Evolutionary conservation across 92 coral and sea anemone genomes (phyloP).

Genomic region (Metridium senile): DNA sequence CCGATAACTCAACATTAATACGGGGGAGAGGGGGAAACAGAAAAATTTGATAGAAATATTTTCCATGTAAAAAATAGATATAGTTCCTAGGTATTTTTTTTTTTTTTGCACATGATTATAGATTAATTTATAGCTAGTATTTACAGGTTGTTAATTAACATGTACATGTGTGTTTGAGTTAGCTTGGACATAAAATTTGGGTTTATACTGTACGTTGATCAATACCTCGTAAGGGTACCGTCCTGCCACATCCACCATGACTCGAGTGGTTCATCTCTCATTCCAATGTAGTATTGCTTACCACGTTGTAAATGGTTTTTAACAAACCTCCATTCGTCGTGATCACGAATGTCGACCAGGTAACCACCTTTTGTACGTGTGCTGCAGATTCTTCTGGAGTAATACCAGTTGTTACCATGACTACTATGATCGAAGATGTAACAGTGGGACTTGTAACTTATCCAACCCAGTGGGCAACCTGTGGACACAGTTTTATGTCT

Average conservation of each 20-base stretch:
- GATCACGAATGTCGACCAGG: slow-evolving; percentile 24
- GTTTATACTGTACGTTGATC: not conserved
- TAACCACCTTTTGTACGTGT: slow-evolving; percentile 15
- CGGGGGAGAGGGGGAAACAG: too few relatives aligned
- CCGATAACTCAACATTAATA: too few relatives aligned
- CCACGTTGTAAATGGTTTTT: slow-evolving; percentile 15
- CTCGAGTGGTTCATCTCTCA: slow-evolving; percentile 19
- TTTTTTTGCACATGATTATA: too few relatives aligned
- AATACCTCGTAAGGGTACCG: not conserved
- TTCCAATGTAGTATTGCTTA: slow-evolving; percentile 27
- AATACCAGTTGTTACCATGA: slow-evolving; percentile 18
- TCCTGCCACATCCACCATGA: slow-evolving; percentile 34
- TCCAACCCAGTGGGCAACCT: slow-evolving; percentile 24
- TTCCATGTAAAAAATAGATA: too few relatives aligned
- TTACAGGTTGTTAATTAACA: too few relatives aligned
- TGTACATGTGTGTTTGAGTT: too few relatives aligned
- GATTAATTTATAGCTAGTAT: too few relatives aligned
- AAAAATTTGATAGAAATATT: too few relatives aligned
- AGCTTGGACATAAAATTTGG: too few relatives aligned
- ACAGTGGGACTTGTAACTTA: slow-evolving; percentile 21
- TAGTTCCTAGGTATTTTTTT: too few relatives aligned
- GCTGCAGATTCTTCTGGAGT: slow-evolving; percentile 9
- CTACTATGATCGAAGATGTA: slow-evolving; percentile 26
- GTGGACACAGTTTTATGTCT: not conserved
- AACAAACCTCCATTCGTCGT: slow-evolving; percentile 31